phyloP scores from a whole-genome alignment of 2,888 invertebrate species.

The Monoplex corrugatus region DNA sequence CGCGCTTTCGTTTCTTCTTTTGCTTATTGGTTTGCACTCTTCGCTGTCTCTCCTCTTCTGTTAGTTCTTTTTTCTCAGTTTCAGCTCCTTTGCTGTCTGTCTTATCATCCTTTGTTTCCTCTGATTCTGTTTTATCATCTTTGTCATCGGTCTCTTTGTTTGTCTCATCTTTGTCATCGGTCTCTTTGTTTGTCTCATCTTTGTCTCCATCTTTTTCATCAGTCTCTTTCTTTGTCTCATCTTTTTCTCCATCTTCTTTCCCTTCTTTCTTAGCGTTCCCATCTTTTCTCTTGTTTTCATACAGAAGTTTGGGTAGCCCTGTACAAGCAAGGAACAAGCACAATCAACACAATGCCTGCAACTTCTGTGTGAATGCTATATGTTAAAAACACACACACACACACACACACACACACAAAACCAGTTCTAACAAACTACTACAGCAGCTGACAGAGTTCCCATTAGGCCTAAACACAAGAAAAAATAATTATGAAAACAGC shows the following conservation, averaged over 20 bases:
- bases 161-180: not conserved
- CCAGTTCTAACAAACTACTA: no score
- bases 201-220: not conserved
- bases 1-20: constrained; percentile 47
- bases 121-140: not conserved
- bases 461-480: no score
- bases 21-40: not conserved
- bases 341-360: no score
- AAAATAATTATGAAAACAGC: no score
- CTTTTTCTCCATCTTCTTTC: constrained; percentile 3
- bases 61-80: not conserved
- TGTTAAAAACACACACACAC: no score
- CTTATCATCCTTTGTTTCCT: not conserved
- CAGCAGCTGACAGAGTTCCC: no score
- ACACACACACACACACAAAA: no score
- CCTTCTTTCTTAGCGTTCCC: constrained; percentile 1
- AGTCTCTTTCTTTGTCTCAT: not conserved
- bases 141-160: constrained; percentile 4
- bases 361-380: no score
- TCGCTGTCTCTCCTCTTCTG: constrained; percentile 20
- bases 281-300: not conserved
- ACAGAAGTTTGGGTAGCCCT: no score
- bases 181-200: constrained; percentile 12
- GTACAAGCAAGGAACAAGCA: no score
- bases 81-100: not conserved